Evolutionary conservation across 2,888 invertebrate genomes (phyloP).

Genomic region (Eilema depressum): DNA sequence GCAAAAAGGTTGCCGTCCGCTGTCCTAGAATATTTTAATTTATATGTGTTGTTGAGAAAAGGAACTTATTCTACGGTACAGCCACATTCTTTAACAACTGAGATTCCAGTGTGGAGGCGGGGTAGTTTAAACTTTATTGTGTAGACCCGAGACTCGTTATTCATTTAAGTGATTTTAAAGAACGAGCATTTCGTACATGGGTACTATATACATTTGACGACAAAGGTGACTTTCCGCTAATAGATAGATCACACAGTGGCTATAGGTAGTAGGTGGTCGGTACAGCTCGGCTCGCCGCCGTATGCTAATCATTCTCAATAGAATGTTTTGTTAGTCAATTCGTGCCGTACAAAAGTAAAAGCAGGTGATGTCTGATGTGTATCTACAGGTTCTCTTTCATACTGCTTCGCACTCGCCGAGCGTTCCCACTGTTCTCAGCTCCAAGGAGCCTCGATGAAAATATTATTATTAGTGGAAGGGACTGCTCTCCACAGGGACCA

Average conservation of each 20-base stretch:
- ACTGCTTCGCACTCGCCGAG: slow-evolving; percentile 1
- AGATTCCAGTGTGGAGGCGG: background rate
- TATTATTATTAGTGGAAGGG: slow-evolving; percentile 34
- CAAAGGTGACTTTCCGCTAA: background rate
- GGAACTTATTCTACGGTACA: background rate
- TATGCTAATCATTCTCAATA: slow-evolving; percentile 8
- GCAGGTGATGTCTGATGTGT: slow-evolving; percentile 27
- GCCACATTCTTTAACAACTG: background rate
- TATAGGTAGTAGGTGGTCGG: background rate
- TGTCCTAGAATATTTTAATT: too few relatives aligned
- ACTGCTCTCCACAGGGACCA: slow-evolving; percentile 28
- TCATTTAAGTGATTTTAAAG: background rate
- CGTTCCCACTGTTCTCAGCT: slow-evolving; percentile 25
- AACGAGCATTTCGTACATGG: background rate
- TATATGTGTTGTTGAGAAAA: background rate
- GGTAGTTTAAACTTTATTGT: background rate
- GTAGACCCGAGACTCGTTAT: background rate
- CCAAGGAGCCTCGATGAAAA: slow-evolving; percentile 24
- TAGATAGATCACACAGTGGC: background rate
- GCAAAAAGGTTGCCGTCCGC: too few relatives aligned
- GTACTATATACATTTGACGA: background rate
- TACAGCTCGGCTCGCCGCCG: background rate
- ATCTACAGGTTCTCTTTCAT: slow-evolving; percentile 22
- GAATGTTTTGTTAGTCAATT: background rate
- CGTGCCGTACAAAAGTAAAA: background rate